phyloP scores from a whole-genome alignment of 2,888 invertebrate genomes.

The Limnephilus marmoratus region DNA sequence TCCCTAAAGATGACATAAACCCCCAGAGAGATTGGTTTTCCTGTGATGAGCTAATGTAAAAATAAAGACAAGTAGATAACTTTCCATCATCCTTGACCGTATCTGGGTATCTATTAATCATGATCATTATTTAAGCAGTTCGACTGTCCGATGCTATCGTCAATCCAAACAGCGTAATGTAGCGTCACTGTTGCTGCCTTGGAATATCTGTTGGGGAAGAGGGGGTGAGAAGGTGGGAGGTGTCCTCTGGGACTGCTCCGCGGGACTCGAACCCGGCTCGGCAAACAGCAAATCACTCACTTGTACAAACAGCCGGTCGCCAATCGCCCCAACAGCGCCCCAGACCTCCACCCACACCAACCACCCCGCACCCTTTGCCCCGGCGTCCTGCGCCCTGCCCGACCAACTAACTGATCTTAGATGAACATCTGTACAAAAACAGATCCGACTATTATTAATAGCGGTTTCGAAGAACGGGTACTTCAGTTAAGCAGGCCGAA shows the following conservation, averaged over 20 bases:
- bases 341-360: constrained; percentile 25
- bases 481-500: not conserved
- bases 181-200: not conserved
- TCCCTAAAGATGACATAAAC: too few relatives aligned
- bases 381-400: not conserved
- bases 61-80: not conserved
- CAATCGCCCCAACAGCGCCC: not conserved
- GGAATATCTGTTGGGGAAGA: not conserved
- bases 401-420: not conserved
- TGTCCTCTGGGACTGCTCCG: constrained; percentile 60
- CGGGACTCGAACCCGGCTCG: constrained; percentile 52
- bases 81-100: not conserved
- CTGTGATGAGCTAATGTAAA: too few relatives aligned
- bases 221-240: not conserved
- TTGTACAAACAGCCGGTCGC: constrained; percentile 65
- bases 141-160: not conserved
- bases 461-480: not conserved
- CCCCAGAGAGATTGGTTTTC: too few relatives aligned
- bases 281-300: constrained; percentile 67
- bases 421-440: not conserved
- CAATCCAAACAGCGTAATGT: not conserved
- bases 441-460: not conserved
- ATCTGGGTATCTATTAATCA: not conserved
- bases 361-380: not conserved
- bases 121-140: not conserved